phyloP scores from a whole-genome alignment of 2,113 vertebrate genomes.

The Chaetodon auriga region DNA sequence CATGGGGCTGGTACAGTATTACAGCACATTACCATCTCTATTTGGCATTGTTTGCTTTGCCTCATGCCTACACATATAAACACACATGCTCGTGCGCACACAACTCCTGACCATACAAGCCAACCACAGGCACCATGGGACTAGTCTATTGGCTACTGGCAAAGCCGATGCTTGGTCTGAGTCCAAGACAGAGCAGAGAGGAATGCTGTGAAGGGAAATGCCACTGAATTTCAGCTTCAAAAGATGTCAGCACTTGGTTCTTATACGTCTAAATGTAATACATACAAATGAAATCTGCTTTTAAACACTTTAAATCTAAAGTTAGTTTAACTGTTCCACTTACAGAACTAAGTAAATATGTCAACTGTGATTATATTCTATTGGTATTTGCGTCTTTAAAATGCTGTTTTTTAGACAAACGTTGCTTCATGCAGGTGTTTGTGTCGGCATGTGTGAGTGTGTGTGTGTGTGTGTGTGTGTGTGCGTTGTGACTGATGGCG shows the following conservation, averaged over 20 bases:
- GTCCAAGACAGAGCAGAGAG: conserved; percentile 70
- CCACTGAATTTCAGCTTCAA: conserved; percentile 43
- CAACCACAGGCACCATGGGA: conserved; percentile 79
- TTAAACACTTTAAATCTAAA: conserved; percentile 2
- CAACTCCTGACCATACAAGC: conserved; percentile 76
- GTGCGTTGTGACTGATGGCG: conserved; percentile 68
- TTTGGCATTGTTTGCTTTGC: conserved; percentile 79
- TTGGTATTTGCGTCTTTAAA: conserved; percentile 20
- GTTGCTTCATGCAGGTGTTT: conserved; percentile 34
- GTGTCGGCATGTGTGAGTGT: conserved; percentile 18
- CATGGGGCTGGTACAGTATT: conserved; percentile 77
- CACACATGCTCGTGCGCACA: conserved; percentile 65
- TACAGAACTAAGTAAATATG: not conserved
- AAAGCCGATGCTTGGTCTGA: conserved; percentile 73
- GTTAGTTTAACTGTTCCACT: not conserved
- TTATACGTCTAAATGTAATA: not conserved
- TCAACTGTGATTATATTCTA: conserved; percentile 4
- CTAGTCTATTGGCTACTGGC: conserved; percentile 76
- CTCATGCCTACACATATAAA: conserved; percentile 74
- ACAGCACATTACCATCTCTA: conserved; percentile 76
- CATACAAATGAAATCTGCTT: conserved; percentile 5
- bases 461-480: not conserved
- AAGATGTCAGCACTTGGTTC: conserved; percentile 30
- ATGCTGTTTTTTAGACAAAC: conserved; percentile 15
- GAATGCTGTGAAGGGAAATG: conserved; percentile 46